Evolutionary conservation across 2,797 vertebrate species (phyloP), one percentile per base, ranked within the genome.

Genomic region (Spinibarbus caldwelli): DNA sequence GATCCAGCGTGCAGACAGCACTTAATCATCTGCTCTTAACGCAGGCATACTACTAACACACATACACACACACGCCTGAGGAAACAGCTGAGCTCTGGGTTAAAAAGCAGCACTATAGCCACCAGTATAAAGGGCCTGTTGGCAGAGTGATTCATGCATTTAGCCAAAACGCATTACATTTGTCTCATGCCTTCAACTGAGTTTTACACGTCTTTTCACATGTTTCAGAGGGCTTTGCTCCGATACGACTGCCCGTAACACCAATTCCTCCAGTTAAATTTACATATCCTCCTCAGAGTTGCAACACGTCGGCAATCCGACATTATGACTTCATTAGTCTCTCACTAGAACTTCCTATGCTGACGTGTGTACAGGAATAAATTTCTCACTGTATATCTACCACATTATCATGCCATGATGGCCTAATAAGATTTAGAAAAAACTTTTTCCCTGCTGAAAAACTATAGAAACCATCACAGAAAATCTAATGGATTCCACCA

Each of bases 1-100:
- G 88, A 89, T 89, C 88, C 88, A 64, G 85, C 80, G 78, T 89
- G 87, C 88, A 89, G 85, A 85, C 87, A 81, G 86, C 76, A 85
- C 88, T 89, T 89, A 89, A 89, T 89, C 88, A 83, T 88, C 85
- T 81, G 75, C 67, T 86, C 86, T 87, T 85, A 87, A 89, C 14
- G 68, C 81, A 64, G 73, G 75, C 34, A 70, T 64, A 78, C 62
- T 80, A 66, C 79, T 81, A 70, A 68, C 78, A 81, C 87, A 83
- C 77, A 79, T n/a, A n/a, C 78, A 81, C 76, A 78, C 83, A 87
- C 26, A 86, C 7, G 88, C 88, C 88, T 73, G 83, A 75, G 88
- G 88, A 86, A 88, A 88, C 67, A 59, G 68, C 86, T 88, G 86
- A 88, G 88, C 88, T 78, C 75, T 73, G 29, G 67, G 82, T 78